phyloP scores from a whole-genome alignment of 2,113 vertebrate species.

The Leucosticte australis region DNA sequence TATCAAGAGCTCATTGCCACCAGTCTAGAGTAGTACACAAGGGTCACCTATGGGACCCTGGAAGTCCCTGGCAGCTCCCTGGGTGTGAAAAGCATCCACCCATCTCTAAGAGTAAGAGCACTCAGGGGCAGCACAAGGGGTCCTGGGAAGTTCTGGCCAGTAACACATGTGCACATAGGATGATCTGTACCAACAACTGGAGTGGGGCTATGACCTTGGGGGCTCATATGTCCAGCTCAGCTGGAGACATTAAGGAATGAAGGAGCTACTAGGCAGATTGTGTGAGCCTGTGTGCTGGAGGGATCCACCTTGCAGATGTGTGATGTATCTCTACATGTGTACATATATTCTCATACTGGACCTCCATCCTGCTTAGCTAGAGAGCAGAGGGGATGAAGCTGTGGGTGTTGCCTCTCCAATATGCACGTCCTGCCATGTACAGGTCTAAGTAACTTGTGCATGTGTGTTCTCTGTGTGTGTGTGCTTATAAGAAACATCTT shows the following conservation, averaged over 20 bases:
- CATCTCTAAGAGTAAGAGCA: background rate
- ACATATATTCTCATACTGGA: background rate
- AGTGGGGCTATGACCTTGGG: rapidly evolving
- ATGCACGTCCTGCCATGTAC: background rate
- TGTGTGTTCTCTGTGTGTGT: background rate
- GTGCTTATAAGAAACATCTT: background rate
- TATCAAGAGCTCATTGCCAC: background rate
- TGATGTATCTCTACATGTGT: background rate
- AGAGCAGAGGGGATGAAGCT: background rate
- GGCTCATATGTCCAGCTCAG: background rate
- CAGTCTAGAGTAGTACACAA: background rate
- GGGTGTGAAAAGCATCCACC: background rate
- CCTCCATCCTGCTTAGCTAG: background rate
- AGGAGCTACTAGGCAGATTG: background rate
- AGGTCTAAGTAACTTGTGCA: rapidly evolving
- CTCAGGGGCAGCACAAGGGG: background rate
- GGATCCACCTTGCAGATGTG: background rate
- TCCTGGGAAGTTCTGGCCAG: background rate
- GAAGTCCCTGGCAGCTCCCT: background rate
- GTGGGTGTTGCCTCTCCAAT: rapidly evolving
- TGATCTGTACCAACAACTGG: background rate
- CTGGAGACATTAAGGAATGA: background rate
- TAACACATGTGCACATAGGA: rapidly evolving
- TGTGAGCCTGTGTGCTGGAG: background rate
- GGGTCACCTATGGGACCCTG: background rate